A percentile compares a stretch with the other conserved stretches of the same genome.
These are phyloP conservation scores for Amblyornis subalaris DNA, from an alignment of 2,113 vertebrate genomes.

Conservation along the genomic window DNA sequence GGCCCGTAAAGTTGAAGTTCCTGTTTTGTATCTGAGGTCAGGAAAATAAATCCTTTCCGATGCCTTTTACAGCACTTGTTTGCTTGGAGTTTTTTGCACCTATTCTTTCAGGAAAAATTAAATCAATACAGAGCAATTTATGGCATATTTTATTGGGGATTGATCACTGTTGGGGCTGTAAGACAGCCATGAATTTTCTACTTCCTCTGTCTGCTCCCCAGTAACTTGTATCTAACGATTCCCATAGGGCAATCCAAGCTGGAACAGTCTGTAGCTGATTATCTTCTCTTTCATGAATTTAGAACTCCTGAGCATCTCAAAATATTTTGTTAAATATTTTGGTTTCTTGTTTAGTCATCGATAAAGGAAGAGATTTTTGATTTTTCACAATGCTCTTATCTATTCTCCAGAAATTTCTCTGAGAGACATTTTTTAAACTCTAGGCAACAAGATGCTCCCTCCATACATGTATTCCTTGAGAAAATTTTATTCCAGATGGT, in stretches of 20 bases:
- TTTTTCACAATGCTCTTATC: neutral
- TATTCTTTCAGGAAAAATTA: neutral
- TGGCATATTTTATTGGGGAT: neutral
- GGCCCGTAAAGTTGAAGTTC: neutral
- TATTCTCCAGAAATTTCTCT: neutral
- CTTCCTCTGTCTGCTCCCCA: neutral
- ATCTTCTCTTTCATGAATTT: neutral
- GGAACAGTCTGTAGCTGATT: neutral
- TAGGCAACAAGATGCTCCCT: neutral
- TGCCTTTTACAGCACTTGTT: neutral
- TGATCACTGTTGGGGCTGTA: neutral
- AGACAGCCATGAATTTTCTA: neutral
- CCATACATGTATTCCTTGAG: too few relatives aligned
- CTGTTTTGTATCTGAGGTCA: neutral
- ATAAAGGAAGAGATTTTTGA: neutral
- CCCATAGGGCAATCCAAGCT: neutral
- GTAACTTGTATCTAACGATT: neutral
- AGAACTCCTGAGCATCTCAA: neutral
- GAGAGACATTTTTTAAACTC: neutral
- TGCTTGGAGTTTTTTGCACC: neutral
- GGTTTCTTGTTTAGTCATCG: neutral
- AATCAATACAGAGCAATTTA: neutral
- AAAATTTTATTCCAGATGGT: neutral
- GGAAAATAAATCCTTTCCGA: neutral
- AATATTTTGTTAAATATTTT: neutral